Base-by-base conservation (phyloP, 2,113 vertebrate genomes). In the Mobula birostris region DNA sequence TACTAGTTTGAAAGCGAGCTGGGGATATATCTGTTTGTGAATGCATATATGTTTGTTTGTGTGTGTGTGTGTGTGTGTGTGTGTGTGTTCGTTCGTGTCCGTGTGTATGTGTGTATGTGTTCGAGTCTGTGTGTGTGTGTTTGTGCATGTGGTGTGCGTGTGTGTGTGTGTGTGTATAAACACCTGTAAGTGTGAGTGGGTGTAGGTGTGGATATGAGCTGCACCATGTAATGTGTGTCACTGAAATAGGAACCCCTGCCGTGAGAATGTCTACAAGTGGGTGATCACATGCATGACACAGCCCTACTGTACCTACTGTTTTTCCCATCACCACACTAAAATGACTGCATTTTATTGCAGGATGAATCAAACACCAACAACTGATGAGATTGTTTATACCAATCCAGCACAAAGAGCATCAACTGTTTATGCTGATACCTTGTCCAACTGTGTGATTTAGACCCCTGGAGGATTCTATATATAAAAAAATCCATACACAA, bases 401-500 rank as follows among this genome's bases (percentile, higher is more conserved):
- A 90, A 68, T 66, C 58, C 58, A 88, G 56, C 58, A 63, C 11
- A 58, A 90, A 29, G 85, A 66, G 17, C 32, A 66, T 19, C 29
- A 90, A 32, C 27, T n/a, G 29, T 90, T 68, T 90, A 90, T 68
- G 85, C 85, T 90, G 63, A 68, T 61, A 66, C n/a, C 85, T n/a
- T 68, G 63, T 66, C 61, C 85, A 29, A n/a, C 85, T 68, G n/a
- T 63, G 83, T 90, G 85, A 90, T 63, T 90, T 32, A 66, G n/a
- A 66, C 63, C 85, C 21, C 61, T 14, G 1, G 29, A 90, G 85
- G 27, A 8, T 90, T 29, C 1, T 19, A 61, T 90, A 32, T 66
- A 90, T 90, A 66, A 90, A n/a, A 58, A 90, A 83, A 90, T 66
- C 61, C 85, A 88, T 61, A 63, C 6, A n/a, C 85, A 90, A 66